A percentile compares a stretch with the other conserved stretches of the same genome.
Evolutionary conservation across 2,113 vertebrate species (phyloP).

Genomic region (Carassius gibelio): DNA sequence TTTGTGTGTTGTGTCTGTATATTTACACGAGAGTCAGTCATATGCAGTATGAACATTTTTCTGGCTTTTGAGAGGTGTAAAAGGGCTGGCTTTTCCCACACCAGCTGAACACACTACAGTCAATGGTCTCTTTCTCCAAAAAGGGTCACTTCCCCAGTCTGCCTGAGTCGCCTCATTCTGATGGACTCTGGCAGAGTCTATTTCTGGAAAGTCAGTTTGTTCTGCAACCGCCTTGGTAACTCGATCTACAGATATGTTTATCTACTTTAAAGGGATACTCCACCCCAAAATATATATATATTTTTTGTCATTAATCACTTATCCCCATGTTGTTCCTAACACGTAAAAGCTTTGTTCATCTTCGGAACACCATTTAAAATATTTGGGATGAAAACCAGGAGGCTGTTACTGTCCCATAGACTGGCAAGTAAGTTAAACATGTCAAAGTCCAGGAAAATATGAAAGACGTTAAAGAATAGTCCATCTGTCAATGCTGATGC

Average conservation of each 20-base stretch:
- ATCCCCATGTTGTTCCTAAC: no score
- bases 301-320: no score
- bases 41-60: background rate
- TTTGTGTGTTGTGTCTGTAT: background rate
- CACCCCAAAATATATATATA: no score
- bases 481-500: no score
- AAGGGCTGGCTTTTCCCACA: background rate
- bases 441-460: no score
- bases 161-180: background rate
- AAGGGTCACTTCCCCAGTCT: slow-evolving; percentile 53
- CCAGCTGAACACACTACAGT: slow-evolving; percentile 74
- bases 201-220: background rate
- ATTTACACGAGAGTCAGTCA: background rate
- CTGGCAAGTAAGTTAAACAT: no score
- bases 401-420: no score
- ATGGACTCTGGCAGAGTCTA: background rate
- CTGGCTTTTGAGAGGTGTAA: background rate
- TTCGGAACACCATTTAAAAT: no score
- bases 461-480: no score
- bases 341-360: no score
- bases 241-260: background rate
- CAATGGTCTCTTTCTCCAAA: slow-evolving; percentile 71
- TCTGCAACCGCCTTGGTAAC: background rate
- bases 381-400: no score
- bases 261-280: background rate